phyloP scores from a whole-genome alignment of 2,888 invertebrate genomes.

The Leucoptera coffeella region DNA sequence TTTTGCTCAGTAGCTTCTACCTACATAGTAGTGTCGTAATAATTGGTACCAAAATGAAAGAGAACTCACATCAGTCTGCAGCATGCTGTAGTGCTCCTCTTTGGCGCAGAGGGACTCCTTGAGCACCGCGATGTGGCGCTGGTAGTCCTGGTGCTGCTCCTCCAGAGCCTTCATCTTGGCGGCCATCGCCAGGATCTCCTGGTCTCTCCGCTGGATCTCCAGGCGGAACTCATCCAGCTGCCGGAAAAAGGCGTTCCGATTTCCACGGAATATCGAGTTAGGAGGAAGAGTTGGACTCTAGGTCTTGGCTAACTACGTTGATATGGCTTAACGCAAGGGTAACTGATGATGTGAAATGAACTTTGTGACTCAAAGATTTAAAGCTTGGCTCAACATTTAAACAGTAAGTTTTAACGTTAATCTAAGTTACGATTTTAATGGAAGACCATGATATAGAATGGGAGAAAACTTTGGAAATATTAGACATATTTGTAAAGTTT shows the following conservation, averaged over 20 bases:
- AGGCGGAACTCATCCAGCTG: conserved; percentile 96
- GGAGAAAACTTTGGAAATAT: too few species aligned
- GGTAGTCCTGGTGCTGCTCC: conserved; percentile 97
- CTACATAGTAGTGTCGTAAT: too few species aligned
- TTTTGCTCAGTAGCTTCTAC: too few species aligned
- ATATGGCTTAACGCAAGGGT: conserved; percentile 24
- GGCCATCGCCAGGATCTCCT: conserved; percentile 92
- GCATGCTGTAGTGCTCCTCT: conserved; percentile 97
- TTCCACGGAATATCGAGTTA: conserved; percentile 29
- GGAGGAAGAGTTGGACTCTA: conserved; percentile 1
- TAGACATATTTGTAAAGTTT: too few species aligned
- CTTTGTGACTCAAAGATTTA: too few species aligned
- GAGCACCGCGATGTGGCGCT: conserved; percentile 92
- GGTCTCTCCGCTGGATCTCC: conserved; percentile 93
- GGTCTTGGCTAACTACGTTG: too few species aligned
- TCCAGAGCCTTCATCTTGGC: conserved; percentile 97
- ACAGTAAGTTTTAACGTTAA: too few species aligned
- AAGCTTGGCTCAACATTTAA: too few species aligned
- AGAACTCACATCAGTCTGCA: conserved; percentile 84
- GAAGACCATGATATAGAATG: too few species aligned
- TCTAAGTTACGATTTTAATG: too few species aligned
- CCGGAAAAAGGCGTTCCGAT: conserved; percentile 43
- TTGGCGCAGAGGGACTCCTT: conserved; percentile 97
- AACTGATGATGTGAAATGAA: conserved; percentile 41
- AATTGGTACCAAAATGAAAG: too few species aligned